These are phyloP conservation scores for Eledone cirrhosa DNA, from an alignment of 2,888 invertebrate species.

Conservation along the genomic window DNA sequence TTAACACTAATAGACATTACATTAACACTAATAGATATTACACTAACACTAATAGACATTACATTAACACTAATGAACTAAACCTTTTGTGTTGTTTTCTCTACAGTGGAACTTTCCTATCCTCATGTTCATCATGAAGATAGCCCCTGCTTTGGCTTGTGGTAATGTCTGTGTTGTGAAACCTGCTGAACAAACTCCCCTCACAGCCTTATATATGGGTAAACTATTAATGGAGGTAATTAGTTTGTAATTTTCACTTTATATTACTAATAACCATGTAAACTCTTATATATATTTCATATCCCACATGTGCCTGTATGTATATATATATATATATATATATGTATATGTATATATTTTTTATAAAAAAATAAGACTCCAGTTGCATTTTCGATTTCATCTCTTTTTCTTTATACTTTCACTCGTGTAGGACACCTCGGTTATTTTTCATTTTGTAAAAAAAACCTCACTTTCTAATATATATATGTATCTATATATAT, in stretches of 20 bases:
- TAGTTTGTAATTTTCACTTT: neutral
- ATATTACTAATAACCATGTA: neutral
- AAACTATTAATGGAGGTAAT: slow-evolving; percentile 60
- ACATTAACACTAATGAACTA: neutral
- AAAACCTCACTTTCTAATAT: no score
- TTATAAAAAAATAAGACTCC: no score
- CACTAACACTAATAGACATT: neutral
- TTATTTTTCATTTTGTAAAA: no score
- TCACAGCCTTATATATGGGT: slow-evolving; percentile 63
- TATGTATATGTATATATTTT: no score
- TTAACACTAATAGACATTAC: neutral
- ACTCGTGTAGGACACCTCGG: no score
- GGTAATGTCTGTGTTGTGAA: slow-evolving; percentile 64
- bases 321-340: no score
- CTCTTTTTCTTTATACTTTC: no score
- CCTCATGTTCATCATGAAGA: slow-evolving; percentile 57
- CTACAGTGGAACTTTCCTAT: slow-evolving; percentile 67
- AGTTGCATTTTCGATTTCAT: no score
- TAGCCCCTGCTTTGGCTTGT: slow-evolving; percentile 64
- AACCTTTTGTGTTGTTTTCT: slow-evolving; percentile 38
- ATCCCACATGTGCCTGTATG: no score
- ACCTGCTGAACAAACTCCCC: slow-evolving; percentile 67
- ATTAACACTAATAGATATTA: neutral
- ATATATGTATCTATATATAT: no score
- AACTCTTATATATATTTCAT: neutral